Percentiles rank a stretch among this genome's conserved stretches.
These are phyloP conservation scores for Autographa gamma DNA, from an alignment of 2,888 invertebrate genomes.

Conservation along the genomic window DNA sequence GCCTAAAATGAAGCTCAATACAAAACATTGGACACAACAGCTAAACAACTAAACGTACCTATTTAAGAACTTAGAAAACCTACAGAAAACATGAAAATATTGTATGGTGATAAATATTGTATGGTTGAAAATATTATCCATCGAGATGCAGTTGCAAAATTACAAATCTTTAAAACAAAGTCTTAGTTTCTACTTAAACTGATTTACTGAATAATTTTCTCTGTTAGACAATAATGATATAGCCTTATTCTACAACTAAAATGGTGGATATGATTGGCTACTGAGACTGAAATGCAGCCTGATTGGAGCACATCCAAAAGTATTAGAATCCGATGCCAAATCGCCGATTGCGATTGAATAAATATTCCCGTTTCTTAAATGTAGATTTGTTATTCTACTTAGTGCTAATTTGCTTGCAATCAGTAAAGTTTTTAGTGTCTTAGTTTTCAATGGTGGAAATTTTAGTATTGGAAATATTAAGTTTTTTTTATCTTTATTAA, in stretches of 20 bases:
- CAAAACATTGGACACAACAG: neutral
- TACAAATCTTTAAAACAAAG: constrained; percentile 19
- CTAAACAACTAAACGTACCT: too few species aligned
- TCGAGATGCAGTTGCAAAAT: neutral
- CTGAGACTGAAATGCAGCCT: constrained; percentile 32
- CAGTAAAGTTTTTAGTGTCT: neutral
- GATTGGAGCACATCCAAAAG: constrained; percentile 50
- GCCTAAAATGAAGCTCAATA: neutral
- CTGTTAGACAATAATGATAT: constrained; percentile 28
- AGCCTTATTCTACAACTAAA: constrained; percentile 29
- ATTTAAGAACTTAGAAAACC: too few species aligned
- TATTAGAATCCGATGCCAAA: constrained; percentile 46
- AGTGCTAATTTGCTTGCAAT: neutral
- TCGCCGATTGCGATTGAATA: constrained; percentile 26
- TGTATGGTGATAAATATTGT: too few species aligned
- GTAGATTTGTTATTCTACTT: constrained; percentile 13
- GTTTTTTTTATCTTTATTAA: too few species aligned
- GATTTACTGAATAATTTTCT: constrained; percentile 41
- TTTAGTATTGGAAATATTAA: too few species aligned
- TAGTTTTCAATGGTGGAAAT: too few species aligned
- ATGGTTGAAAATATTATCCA: neutral
- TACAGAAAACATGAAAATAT: neutral
- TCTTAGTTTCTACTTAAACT: constrained; percentile 14
- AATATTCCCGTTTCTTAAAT: constrained; percentile 28
- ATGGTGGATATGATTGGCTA: constrained; percentile 40